phyloP scores from a whole-genome alignment of 2,888 invertebrate species.

The Glaucopsyche alexis region DNA sequence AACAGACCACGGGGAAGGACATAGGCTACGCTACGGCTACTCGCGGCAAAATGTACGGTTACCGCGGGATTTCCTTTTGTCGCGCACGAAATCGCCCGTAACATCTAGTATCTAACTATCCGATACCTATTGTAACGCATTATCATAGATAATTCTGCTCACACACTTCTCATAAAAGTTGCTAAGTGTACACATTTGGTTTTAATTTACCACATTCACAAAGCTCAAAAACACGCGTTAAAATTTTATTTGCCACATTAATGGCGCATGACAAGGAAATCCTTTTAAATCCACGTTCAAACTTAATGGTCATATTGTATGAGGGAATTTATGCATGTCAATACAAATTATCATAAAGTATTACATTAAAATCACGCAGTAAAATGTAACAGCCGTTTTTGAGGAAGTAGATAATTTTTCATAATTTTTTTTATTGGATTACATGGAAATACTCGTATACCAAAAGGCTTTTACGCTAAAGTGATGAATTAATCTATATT shows the following conservation, averaged over 20 bases:
- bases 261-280: background rate
- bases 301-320: constrained; percentile 5
- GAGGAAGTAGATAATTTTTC: too few relatives aligned
- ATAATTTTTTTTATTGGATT: too few relatives aligned
- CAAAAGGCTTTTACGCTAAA: too few relatives aligned
- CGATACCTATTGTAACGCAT: background rate
- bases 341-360: constrained; percentile 12
- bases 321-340: background rate
- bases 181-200: background rate
- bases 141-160: too few relatives aligned
- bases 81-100: too few relatives aligned
- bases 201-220: background rate
- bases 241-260: background rate
- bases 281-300: constrained; percentile 4
- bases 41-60: too few relatives aligned
- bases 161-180: background rate
- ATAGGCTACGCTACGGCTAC: too few relatives aligned
- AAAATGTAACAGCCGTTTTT: background rate
- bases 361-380: background rate
- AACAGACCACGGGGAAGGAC: too few relatives aligned
- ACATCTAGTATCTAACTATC: too few relatives aligned
- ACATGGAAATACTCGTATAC: too few relatives aligned
- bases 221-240: constrained; percentile 4
- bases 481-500: too few relatives aligned
- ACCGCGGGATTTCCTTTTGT: too few relatives aligned